Evolutionary conservation across 1,140 invertebrate genomes (phyloP).

Genomic region (Anadara kagoshimensis): DNA sequence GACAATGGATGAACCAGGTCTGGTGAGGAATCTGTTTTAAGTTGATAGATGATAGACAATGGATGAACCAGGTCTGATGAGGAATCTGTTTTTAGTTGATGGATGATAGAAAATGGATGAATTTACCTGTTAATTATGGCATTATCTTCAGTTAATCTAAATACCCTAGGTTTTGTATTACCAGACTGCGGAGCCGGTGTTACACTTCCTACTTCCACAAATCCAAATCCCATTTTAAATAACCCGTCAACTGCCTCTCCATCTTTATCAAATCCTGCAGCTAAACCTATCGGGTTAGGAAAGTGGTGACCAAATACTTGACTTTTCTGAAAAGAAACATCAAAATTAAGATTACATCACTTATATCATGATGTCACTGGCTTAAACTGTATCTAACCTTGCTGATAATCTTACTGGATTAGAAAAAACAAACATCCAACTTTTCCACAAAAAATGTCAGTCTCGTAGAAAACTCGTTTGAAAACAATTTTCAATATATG

Average conservation of each 20-base stretch:
- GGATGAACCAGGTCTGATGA: no score
- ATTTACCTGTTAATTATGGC: conserved; percentile 92
- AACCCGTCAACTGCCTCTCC: conserved; percentile 91
- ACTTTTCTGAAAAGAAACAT: conserved; percentile 82
- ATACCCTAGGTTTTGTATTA: conserved; percentile 94
- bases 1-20: no score
- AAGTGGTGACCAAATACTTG: conserved; percentile 83
- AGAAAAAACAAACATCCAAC: no score
- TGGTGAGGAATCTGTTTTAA: no score
- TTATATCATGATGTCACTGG: background rate
- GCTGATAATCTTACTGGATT: no score
- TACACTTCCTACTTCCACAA: conserved; percentile 97
- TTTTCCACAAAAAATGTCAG: no score
- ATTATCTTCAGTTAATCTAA: conserved; percentile 87
- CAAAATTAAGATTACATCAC: conserved; percentile 84
- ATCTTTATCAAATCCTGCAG: conserved; percentile 99
- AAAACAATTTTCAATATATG: no score
- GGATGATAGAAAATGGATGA: no score
- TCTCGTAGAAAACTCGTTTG: no score
- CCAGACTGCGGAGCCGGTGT: conserved; percentile 94
- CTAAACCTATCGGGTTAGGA: conserved; percentile 93
- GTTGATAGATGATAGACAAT: no score
- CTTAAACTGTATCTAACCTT: no score
- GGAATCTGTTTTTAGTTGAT: no score
- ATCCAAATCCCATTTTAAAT: conserved; percentile 91